Evolutionary conservation across 2,797 vertebrate species (phyloP).

Genomic region (Geotrypetes seraphini): DNA sequence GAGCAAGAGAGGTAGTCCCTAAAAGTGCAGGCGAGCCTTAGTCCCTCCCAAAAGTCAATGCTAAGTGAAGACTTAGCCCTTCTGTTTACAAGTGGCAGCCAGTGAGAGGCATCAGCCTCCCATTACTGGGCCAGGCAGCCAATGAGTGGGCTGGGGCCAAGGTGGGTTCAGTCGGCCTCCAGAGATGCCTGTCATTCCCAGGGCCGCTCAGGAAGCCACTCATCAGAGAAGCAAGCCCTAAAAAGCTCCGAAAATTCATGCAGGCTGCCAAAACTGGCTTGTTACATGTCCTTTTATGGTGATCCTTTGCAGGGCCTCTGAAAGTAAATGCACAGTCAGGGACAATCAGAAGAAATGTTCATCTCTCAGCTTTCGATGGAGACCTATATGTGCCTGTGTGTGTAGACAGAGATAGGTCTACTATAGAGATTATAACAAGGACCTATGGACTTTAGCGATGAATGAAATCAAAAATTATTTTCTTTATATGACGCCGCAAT

Average conservation of each 20-base stretch:
- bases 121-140: slow-evolving; percentile 54
- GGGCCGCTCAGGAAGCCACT: slow-evolving; percentile 65
- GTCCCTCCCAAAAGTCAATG: slow-evolving; percentile 77
- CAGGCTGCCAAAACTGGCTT: slow-evolving; percentile 63
- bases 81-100: slow-evolving; percentile 61
- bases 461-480: too few species aligned
- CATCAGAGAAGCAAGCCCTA: slow-evolving; percentile 59
- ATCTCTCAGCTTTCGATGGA: too few species aligned
- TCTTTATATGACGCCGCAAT: too few species aligned
- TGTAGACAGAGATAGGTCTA: too few species aligned
- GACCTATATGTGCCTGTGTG: too few species aligned
- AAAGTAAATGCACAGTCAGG: slow-evolving; percentile 78
- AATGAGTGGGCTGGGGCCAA: slow-evolving; percentile 45
- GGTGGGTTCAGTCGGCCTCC: slow-evolving; percentile 53
- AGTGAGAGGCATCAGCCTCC: slow-evolving; percentile 59
- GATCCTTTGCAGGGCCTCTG: slow-evolving; percentile 72
- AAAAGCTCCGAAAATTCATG: slow-evolving; percentile 56
- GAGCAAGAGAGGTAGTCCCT: too few species aligned
- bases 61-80: slow-evolving; percentile 61
- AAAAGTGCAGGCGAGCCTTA: slow-evolving; percentile 53
- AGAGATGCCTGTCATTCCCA: slow-evolving; percentile 70
- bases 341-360: slow-evolving; percentile 77
- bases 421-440: too few species aligned
- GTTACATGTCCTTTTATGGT: slow-evolving; percentile 77
- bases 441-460: too few species aligned